phyloP scores from a whole-genome alignment of 2,797 vertebrate genomes.

The Enteromius unitaeniatus region DNA sequence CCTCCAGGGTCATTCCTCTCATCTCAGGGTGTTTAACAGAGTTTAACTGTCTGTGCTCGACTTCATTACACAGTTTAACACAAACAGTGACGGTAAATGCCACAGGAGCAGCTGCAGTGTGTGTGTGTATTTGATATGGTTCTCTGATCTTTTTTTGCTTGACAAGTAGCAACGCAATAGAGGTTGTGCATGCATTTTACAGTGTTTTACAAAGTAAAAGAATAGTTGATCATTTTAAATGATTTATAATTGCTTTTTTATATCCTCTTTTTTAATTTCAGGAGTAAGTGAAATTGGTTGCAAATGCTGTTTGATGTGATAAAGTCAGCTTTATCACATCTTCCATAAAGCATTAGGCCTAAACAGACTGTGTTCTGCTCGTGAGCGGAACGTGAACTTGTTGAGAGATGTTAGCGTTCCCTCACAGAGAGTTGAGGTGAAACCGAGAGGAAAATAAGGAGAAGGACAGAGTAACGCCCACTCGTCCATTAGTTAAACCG shows the following conservation, averaged over 20 bases:
- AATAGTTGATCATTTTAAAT: background rate
- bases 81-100: background rate
- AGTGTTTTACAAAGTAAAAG: background rate
- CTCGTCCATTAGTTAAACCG: slow-evolving; percentile 75
- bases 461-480: slow-evolving; percentile 71
- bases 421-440: slow-evolving; percentile 15
- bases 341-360: background rate
- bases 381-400: background rate
- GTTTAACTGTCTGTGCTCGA: background rate
- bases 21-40: background rate
- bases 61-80: slow-evolving; percentile 14
- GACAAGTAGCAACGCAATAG: background rate
- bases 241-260: no score
- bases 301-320: background rate
- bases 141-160: background rate
- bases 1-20: background rate
- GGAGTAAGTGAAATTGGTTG: no score
- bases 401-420: background rate
- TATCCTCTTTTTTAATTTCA: no score
- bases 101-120: background rate
- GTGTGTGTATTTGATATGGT: background rate
- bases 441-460: slow-evolving; percentile 33
- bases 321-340: background rate
- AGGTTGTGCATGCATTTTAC: background rate
- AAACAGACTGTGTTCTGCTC: background rate